These are phyloP conservation scores for Ataeniobius toweri DNA, from an alignment of 2,797 vertebrate species.

Conservation along the genomic window DNA sequence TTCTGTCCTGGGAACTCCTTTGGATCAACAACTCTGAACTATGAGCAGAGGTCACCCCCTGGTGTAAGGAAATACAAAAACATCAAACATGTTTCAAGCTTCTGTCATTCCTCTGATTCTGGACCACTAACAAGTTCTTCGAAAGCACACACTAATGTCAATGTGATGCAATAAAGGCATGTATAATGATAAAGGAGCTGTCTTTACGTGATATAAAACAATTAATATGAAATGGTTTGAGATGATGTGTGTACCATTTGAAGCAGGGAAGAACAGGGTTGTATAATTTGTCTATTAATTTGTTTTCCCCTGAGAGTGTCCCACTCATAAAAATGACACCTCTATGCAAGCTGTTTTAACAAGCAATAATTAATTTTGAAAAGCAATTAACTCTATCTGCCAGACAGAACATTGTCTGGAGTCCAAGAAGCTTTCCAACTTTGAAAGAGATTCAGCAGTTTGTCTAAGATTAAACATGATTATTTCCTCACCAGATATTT, in stretches of 20 bases:
- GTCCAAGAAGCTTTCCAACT: background rate
- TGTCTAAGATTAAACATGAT: background rate
- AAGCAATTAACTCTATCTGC: constrained; percentile 14
- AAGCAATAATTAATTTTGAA: background rate
- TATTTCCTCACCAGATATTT: background rate
- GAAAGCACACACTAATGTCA: background rate
- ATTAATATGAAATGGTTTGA: background rate
- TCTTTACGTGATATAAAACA: background rate
- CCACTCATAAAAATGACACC: background rate
- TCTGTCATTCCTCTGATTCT: background rate
- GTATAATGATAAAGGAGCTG: background rate
- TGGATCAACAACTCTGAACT: background rate
- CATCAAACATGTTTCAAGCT: background rate
- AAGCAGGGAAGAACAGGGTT: background rate
- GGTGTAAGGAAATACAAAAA: background rate
- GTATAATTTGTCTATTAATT: background rate
- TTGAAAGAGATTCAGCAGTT: background rate
- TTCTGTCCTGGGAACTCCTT: background rate
- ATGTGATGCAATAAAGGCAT: background rate
- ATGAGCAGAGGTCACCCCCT: background rate
- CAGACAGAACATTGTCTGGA: background rate
- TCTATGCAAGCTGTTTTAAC: background rate
- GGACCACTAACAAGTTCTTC: background rate
- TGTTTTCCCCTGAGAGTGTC: background rate
- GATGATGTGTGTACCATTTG: background rate